These are phyloP conservation scores for Eurystomus gularis DNA, from an alignment of 2,113 vertebrate genomes.

Conservation along the genomic window DNA sequence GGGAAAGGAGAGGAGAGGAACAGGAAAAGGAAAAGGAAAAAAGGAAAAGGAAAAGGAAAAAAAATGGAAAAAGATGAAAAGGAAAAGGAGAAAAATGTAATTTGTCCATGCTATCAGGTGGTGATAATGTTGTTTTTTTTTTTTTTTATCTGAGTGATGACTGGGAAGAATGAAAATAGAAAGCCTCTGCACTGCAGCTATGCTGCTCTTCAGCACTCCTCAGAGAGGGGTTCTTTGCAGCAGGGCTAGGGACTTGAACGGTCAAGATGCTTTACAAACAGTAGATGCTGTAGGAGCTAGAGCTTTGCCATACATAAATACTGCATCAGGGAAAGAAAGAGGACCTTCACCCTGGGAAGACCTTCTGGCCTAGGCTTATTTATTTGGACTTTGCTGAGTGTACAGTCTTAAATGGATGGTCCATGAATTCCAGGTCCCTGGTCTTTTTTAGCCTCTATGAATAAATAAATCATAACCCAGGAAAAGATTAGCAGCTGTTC, in stretches of 20 bases:
- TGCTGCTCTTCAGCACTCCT: not conserved
- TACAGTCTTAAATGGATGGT: not conserved
- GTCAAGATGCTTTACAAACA: not conserved
- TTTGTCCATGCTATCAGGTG: not conserved
- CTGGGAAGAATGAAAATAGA: not conserved
- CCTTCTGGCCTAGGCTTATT: not conserved
- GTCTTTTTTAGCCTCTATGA: not conserved
- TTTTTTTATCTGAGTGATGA: not conserved
- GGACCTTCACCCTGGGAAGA: not conserved
- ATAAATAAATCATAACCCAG: not conserved
- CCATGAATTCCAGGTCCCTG: not conserved
- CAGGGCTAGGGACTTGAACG: not conserved
- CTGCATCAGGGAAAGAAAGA: not conserved
- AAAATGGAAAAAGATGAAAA: not conserved
- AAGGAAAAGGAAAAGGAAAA: not conserved
- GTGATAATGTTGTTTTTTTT: not conserved
- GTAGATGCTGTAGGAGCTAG: not conserved
- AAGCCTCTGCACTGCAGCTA: not conserved
- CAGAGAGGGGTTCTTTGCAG: not conserved
- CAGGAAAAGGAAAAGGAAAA: not conserved
- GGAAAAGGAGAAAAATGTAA: not conserved
- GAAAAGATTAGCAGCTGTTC: not conserved
- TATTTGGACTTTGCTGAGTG: not conserved
- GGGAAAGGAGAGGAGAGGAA: not conserved
- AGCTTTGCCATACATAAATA: not conserved